phyloP scores from a whole-genome alignment of 2,888 invertebrate genomes.

The Philonicus albiceps region DNA sequence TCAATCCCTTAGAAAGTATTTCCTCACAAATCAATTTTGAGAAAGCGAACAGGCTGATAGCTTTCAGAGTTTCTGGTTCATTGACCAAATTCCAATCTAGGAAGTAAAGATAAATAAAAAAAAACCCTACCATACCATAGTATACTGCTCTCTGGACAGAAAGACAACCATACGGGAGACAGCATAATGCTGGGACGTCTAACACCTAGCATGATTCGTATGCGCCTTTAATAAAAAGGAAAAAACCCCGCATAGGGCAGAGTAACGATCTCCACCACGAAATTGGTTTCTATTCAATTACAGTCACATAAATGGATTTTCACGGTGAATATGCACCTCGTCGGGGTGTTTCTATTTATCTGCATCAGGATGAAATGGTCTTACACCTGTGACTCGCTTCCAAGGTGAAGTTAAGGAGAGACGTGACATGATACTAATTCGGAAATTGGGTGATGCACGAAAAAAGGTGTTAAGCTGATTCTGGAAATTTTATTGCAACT shows the following conservation, averaged over 20 bases:
- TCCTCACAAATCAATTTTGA: not conserved
- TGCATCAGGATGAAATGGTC: not conserved
- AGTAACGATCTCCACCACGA: not conserved
- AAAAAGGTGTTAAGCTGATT: not conserved
- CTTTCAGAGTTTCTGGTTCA: not conserved
- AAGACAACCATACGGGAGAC: not conserved
- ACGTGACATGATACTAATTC: not conserved
- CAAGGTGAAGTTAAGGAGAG: not conserved
- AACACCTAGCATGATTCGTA: not conserved
- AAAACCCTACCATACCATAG: not conserved
- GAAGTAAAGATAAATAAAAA: not conserved
- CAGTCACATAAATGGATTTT: conserved; percentile 14
- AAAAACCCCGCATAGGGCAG: not conserved
- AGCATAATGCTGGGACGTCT: not conserved
- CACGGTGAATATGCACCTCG: not conserved
- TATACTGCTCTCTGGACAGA: not conserved
- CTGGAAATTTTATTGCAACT: not conserved
- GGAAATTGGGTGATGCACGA: not conserved
- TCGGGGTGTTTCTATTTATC: not conserved
- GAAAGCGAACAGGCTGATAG: not conserved
- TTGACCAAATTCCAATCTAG: not conserved
- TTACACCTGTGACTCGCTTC: not conserved
- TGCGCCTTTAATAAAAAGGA: not conserved
- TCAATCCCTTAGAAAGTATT: not conserved
- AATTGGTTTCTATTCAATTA: conserved; percentile 23